Evolutionary conservation across 2,797 vertebrate species (phyloP).

Genomic region (Taeniopygia guttata): DNA sequence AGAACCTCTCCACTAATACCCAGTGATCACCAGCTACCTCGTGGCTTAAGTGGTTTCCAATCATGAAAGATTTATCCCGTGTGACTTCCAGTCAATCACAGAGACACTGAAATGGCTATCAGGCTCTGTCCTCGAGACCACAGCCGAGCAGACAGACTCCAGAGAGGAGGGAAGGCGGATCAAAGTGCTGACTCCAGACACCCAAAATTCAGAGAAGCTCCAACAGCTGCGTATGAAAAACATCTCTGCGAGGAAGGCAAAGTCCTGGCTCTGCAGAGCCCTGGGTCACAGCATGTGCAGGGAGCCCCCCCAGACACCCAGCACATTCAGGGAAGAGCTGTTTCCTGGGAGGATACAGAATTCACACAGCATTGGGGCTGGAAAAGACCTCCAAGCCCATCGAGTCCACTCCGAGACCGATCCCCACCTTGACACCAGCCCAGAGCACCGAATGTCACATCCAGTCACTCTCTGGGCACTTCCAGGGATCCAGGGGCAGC

Average conservation of each 20-base stretch:
- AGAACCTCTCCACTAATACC: constrained; percentile 54
- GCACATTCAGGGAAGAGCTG: accelerated
- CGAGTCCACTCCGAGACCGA: background rate
- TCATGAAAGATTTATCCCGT: constrained; percentile 56
- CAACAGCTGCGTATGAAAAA: background rate
- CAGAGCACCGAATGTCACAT: background rate
- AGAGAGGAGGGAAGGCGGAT: background rate
- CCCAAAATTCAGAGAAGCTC: background rate
- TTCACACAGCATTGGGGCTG: background rate
- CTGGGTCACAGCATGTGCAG: background rate
- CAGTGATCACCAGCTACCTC: constrained; percentile 45
- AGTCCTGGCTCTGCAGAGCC: background rate
- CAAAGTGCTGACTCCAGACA: background rate
- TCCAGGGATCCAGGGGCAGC: background rate
- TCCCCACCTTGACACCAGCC: background rate
- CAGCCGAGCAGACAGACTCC: constrained; percentile 27
- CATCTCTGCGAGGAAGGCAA: background rate
- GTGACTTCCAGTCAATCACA: constrained; percentile 47
- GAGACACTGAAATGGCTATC: background rate
- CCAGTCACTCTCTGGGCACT: background rate
- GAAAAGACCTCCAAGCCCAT: background rate
- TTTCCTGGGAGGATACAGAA: background rate
- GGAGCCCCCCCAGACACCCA: background rate
- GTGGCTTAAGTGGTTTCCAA: constrained; percentile 51
- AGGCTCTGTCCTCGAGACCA: constrained; percentile 16